Percentiles rank a stretch among this genome's conserved stretches.
Evolutionary conservation across 2,888 invertebrate genomes (phyloP).

Genomic region (Erannis defoliaria): DNA sequence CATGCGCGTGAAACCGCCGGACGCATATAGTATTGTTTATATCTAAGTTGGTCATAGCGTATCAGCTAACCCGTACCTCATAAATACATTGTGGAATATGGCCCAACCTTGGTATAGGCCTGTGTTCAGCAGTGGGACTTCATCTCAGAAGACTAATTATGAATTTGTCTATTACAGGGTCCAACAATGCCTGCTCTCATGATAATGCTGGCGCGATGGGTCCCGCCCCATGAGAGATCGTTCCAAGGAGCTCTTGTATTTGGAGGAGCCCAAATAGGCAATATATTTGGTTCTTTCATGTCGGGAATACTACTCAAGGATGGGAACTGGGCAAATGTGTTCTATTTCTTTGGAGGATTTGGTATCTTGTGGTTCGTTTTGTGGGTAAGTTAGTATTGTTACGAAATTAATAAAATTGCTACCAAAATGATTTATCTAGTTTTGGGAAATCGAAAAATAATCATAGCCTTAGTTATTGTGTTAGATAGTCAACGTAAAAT

Average conservation of each 20-base stretch:
- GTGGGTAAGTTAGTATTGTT: conserved; percentile 71
- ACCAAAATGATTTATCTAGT: too few species aligned
- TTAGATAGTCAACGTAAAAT: too few species aligned
- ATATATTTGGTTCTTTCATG: conserved; percentile 84
- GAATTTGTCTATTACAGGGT: conserved; percentile 77
- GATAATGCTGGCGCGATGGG: conserved; percentile 88
- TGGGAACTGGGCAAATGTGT: conserved; percentile 86
- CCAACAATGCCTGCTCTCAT: conserved; percentile 91
- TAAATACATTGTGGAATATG: too few species aligned
- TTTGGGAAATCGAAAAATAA: too few species aligned
- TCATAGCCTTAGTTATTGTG: too few species aligned
- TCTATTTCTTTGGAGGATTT: conserved; percentile 86
- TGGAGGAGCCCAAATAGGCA: conserved; percentile 87
- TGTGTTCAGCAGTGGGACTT: background rate
- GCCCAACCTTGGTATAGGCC: too few species aligned
- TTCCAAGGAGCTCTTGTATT: conserved; percentile 87
- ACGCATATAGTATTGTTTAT: too few species aligned
- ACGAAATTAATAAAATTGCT: background rate
- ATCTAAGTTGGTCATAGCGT: too few species aligned
- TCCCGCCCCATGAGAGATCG: conserved; percentile 86
- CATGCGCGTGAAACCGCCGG: too few species aligned
- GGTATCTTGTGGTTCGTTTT: conserved; percentile 84
- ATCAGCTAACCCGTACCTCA: too few species aligned
- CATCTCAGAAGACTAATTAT: background rate
- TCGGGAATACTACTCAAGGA: conserved; percentile 81